Evolutionary conservation across 2,113 vertebrate species (phyloP), one percentile per base, ranked within the genome.

Genomic region (Acrocephalus arundinaceus): DNA sequence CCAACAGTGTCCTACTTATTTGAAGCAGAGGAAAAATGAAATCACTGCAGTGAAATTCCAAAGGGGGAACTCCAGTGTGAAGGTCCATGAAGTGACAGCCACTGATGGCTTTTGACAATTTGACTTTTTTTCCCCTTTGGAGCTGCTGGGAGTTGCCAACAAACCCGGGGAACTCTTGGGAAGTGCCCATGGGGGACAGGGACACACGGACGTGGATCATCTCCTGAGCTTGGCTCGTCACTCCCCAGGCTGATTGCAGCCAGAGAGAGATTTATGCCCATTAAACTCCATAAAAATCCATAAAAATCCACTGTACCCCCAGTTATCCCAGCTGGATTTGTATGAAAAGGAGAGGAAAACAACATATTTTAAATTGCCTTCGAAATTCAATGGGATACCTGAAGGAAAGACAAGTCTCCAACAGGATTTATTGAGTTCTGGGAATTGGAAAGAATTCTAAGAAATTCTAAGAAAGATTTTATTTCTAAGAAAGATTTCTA

Each of bases 71-170:
- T 91, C 54, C 85, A 59, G 43, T 25, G 54, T 91, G 91, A 95
- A 87, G 70, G 51, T 28, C 59, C 74, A 7, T 30, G 87, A 97
- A 94, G 95, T 87, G 95, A 97, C 94, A 96, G 75, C 72, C 76
- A 39, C 71, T 94, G 90, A 97, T 85, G 87, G 16, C 20, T 96
- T 89, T 0, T 94, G 96, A 96, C 97, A 96, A 85, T 55, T 71
- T 66, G 89, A 82, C 55, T 85, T 48, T 68, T 81, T 58, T 14
- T 11, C 0, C 39, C 6, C 3, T 1, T 41, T 63, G 51, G 70
- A 93, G 90, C 83, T 93, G 85, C 91, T 81, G 91, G 92, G 92
- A 91, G 17, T 65, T 45, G 91, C 89, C 94, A 94, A 54, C 72
- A 88, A 72, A 78, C 2, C 7, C 23, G 7, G 33, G 81, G 46